Conservation (phyloP, 2,797 vertebrate species). For the Erpetoichthys calabaricus region DNA sequence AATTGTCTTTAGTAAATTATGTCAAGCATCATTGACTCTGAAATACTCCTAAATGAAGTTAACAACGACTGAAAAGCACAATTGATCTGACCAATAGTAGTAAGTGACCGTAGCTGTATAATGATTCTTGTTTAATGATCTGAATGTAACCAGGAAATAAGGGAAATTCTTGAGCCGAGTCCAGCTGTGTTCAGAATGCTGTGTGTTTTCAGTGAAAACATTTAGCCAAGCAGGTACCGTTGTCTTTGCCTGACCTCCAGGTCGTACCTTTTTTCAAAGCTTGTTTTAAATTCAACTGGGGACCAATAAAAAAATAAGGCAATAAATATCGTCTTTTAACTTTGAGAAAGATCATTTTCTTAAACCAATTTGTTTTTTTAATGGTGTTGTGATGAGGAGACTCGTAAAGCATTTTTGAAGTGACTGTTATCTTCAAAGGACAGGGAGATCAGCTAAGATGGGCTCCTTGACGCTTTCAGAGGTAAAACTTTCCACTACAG, state of each 20-base stretch:
- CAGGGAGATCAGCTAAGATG: background rate
- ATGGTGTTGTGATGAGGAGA: constrained; percentile 5
- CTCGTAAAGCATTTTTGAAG: constrained; percentile 10
- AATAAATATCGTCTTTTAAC: constrained; percentile 24
- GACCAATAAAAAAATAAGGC: constrained; percentile 19
- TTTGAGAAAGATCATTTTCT: constrained; percentile 13
- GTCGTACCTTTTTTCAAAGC: constrained; percentile 4
- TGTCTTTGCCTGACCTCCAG: constrained; percentile 22
- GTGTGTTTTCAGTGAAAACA: constrained; percentile 39
- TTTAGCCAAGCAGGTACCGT: constrained; percentile 25
- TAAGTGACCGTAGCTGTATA: no score
- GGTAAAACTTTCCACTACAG: no score
- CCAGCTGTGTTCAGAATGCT: constrained; percentile 20
- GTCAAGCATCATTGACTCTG: no score
- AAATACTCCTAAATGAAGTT: no score
- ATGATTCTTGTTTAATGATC: no score
- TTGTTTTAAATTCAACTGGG: constrained; percentile 18
- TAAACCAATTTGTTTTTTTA: no score
- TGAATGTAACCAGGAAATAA: constrained; percentile 25
- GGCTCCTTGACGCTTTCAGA: no score
- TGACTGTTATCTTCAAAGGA: constrained; percentile 22
- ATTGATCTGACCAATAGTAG: no score
- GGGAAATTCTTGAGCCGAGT: constrained; percentile 21
- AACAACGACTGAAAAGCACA: no score
- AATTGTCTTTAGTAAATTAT: no score